Evolutionary conservation across 2,113 vertebrate genomes (phyloP).

Genomic region (Merops nubicus): DNA sequence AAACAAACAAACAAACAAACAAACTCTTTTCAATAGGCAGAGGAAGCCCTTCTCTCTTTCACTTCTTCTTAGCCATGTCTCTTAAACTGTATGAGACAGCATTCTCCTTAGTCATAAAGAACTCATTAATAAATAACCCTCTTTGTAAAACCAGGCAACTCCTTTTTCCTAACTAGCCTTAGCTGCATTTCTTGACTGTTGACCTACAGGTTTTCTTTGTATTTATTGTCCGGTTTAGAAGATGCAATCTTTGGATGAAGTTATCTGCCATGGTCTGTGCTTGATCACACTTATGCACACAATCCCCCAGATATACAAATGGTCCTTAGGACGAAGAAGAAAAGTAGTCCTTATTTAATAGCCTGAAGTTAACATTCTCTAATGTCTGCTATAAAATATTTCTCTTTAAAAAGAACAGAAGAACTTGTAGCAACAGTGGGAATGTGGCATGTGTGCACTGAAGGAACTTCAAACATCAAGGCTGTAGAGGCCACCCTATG

Average conservation of each 20-base stretch:
- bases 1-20: too few species aligned
- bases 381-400: background rate
- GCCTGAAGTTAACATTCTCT: background rate
- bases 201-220: background rate
- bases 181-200: background rate
- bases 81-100: background rate
- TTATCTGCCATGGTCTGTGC: background rate
- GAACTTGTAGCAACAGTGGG: background rate
- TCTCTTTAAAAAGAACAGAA: background rate
- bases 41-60: background rate
- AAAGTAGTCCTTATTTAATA: background rate
- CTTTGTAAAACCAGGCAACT: background rate
- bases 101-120: background rate
- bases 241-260: background rate
- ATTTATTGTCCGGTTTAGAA: background rate
- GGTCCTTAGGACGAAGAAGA: background rate
- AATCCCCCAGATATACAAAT: background rate
- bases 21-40: background rate
- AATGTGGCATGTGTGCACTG: rapidly evolving
- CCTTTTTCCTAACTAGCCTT: background rate
- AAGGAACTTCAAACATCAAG: background rate
- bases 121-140: background rate
- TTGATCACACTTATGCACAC: background rate
- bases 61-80: background rate
- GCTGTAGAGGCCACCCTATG: background rate